Base-by-base conservation (phyloP, 2,797 vertebrate species). In the Acanthiza pusilla region DNA sequence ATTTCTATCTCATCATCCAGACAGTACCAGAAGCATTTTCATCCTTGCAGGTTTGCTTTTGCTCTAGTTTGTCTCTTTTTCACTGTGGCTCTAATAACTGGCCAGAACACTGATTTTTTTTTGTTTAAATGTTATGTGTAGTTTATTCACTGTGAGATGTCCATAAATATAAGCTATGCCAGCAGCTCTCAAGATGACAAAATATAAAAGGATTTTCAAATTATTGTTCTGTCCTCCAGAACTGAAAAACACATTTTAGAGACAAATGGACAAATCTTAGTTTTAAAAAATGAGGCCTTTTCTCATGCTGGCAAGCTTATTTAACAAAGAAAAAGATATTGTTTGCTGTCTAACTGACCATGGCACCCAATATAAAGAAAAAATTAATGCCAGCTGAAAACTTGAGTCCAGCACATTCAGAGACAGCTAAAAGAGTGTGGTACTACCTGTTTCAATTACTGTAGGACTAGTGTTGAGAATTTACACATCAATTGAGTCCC, bases 191-290 rank as follows among this genome's bases (percentile, higher is more conserved):
- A 54, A 76, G 55, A 81, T 54, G 63, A 91, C 40, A 94, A 72
- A 93, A 93, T 63, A 42, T 5, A 85, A 67, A 76, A 84, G 60
- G 65, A 62, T 78, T 80, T 45, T 50, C 68, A 87, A 93, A 93
- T 93, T 91, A 86, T 11, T 3, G 4, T 79, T 95, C 77, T 91
- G 57, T 82, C 70, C 63, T 95, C 68, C 72, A 70, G n/a, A 80
- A 91, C 22, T 25, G 47, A 66, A 94, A 93, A 95, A 75, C 42
- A n/a, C 48, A 95, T 96, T 96, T 97, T 22, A 76, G 61, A 82
- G 58, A 91, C 72, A 95, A 81, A 83, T 83, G 90, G 77, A 92
- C 50, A 82, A 81, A 68, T 73, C 74, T 70, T 60, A 74, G 42
- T 48, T 91, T 73, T 63, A 12, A 95, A 90, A 91, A 93, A 96